These are phyloP conservation scores for Onychostoma macrolepis DNA, from an alignment of 2,113 vertebrate species.

Conservation along the genomic window DNA sequence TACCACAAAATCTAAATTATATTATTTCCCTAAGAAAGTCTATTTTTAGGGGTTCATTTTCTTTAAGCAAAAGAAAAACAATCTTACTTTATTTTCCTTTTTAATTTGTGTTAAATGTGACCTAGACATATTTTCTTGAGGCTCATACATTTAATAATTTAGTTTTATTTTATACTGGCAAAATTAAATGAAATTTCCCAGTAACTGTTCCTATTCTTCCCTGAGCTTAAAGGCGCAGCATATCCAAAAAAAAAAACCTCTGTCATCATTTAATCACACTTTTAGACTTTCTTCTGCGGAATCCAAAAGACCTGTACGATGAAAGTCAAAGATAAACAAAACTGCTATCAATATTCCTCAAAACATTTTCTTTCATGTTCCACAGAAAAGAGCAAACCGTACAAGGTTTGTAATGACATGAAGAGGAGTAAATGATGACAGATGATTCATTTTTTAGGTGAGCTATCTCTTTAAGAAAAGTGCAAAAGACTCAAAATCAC, in stretches of 20 bases:
- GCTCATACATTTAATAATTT: not conserved
- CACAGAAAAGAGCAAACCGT: not conserved
- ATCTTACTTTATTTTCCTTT: not conserved
- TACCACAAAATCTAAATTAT: not conserved
- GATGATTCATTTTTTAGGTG: not conserved
- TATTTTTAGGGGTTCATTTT: not conserved
- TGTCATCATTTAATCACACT: not conserved
- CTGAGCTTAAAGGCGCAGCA: constrained; percentile 24
- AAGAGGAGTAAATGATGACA: not conserved
- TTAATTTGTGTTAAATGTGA: not conserved
- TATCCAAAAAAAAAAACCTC: not conserved
- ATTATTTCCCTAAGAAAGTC: not conserved
- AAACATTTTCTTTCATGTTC: not conserved
- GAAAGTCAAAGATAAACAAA: not conserved
- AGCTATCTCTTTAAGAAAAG: not conserved
- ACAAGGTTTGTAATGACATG: not conserved
- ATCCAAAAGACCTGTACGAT: not conserved
- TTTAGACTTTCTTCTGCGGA: not conserved
- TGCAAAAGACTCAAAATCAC: not conserved
- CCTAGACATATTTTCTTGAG: not conserved
- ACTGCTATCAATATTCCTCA: not conserved
- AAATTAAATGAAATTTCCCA: not conserved
- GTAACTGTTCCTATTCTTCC: not conserved
- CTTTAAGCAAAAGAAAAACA: not conserved
- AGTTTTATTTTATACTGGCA: not conserved